These are phyloP conservation scores for Leptopilina clavipes DNA, from an alignment of 1,140 invertebrate genomes.

Conservation along the genomic window DNA sequence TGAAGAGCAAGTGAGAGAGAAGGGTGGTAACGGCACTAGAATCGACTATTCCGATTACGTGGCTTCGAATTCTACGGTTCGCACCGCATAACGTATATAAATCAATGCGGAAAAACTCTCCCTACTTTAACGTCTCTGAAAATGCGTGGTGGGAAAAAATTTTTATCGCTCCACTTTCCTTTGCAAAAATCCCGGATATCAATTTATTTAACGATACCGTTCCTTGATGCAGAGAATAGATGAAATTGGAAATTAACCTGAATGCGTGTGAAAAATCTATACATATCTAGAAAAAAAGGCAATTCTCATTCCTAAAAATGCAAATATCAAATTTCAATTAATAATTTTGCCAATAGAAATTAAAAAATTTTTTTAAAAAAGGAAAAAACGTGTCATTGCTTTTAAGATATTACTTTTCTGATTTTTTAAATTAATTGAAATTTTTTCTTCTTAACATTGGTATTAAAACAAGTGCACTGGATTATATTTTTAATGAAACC, in stretches of 20 bases:
- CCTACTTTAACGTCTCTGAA: slow-evolving; percentile 54
- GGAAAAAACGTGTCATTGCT: too few relatives aligned
- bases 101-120: slow-evolving; percentile 63
- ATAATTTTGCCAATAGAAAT: too few relatives aligned
- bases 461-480: too few relatives aligned
- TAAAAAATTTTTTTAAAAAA: too few relatives aligned
- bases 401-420: too few relatives aligned
- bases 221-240: not conserved
- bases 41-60: slow-evolving; percentile 73
- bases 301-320: too few relatives aligned
- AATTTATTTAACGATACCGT: slow-evolving; percentile 24
- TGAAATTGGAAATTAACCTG: slow-evolving; percentile 17
- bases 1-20: slow-evolving; percentile 29
- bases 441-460: too few relatives aligned
- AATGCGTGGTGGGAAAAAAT: slow-evolving; percentile 25
- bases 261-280: not conserved
- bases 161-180: slow-evolving; percentile 19
- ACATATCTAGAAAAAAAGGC: too few relatives aligned
- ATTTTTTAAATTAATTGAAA: too few relatives aligned
- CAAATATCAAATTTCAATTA: too few relatives aligned
- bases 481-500: too few relatives aligned
- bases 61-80: slow-evolving; percentile 65
- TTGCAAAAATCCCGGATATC: slow-evolving; percentile 20
- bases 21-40: slow-evolving; percentile 55
- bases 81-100: slow-evolving; percentile 58